Evolutionary conservation across 2,113 vertebrate genomes (phyloP), one percentile per base, ranked within the genome.

Genomic region (Oryzias woworae): DNA sequence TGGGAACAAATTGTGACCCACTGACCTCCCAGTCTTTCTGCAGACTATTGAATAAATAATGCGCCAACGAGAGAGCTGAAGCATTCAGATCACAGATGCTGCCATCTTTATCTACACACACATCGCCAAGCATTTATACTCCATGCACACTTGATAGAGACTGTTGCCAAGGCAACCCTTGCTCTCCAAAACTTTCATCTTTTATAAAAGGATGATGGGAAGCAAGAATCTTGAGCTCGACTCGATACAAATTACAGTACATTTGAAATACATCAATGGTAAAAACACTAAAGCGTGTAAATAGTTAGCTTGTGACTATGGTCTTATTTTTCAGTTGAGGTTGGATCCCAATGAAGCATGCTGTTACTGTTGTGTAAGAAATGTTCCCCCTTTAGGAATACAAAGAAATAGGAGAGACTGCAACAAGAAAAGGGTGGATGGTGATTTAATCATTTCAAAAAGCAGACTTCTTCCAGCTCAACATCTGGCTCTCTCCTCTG

Each of bases 121-220:
- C 49, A 63, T 56, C 48, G 64, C 44, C 42, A 54, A 53, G 60
- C 62, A 83, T 59, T 75, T 45, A 43, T 50, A 60, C 50, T 69
- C 79, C 55, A 56, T 54, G 79, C 66, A 81, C 83, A 85, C 79
- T 86, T 85, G 78, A 77, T 71, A 74, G 77, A 65, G 75, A 83
- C 62, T 53, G 86, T 88, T 88, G 73, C 89, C 86, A 86, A 77
- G 85, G 88, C 76, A 89, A 90, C 88, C 48, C 58, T 53, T 74
- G 59, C 63, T 75, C 62, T 72, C 53, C 73, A 83, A 84, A 82
- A 76, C 55, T 66, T 52, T 70, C 61, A 73, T 70, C 69, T 60
- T 43, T 28, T 20, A 72, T 69, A 54, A 66, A 74, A 66, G 50
- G 67, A 79, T 67, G 74, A 74, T 61, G 71, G 59, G 72, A 67